A percentile compares a stretch with the other conserved stretches of the same genome.
Conservation (phyloP, 2,797 vertebrate species). For the Pempheris klunzingeri region DNA sequence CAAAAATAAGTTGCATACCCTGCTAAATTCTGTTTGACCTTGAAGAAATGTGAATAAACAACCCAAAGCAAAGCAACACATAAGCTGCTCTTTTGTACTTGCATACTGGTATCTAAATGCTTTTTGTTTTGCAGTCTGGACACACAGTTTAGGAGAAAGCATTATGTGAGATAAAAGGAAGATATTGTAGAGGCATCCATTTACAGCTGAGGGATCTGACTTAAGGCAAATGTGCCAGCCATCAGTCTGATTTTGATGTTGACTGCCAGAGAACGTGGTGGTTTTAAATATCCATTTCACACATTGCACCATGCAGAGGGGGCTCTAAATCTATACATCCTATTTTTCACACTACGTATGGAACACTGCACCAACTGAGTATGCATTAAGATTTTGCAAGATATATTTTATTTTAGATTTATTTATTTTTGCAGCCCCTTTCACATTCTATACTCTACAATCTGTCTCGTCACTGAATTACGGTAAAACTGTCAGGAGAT, state of each 20-base stretch:
- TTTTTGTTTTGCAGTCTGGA: constrained; percentile 5
- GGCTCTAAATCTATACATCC: constrained; percentile 9
- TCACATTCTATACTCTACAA: constrained; percentile 25
- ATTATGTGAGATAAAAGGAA: neutral
- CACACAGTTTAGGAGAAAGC: constrained; percentile 18
- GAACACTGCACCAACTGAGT: neutral
- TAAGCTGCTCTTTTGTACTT: constrained; percentile 7
- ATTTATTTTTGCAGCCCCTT: constrained; percentile 26
- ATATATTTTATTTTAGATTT: neutral
- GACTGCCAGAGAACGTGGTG: constrained; percentile 4
- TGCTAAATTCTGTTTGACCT: no score
- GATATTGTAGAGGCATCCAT: constrained; percentile 1
- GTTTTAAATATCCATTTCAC: constrained; percentile 24
- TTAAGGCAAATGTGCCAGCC: neutral
- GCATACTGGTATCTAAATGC: neutral
- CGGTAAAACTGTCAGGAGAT: constrained; percentile 81
- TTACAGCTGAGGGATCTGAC: constrained; percentile 2
- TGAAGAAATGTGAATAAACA: constrained; percentile 26
- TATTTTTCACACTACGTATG: constrained; percentile 15
- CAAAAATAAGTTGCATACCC: no score
- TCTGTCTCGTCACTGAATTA: constrained; percentile 58
- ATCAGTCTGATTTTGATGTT: constrained; percentile 28
- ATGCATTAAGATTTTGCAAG: neutral
- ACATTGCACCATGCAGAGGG: neutral
- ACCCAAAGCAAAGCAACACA: constrained; percentile 12